These are phyloP conservation scores for Shinisaurus crocodilurus DNA, from an alignment of 2,113 vertebrate genomes.

Conservation along the genomic window DNA sequence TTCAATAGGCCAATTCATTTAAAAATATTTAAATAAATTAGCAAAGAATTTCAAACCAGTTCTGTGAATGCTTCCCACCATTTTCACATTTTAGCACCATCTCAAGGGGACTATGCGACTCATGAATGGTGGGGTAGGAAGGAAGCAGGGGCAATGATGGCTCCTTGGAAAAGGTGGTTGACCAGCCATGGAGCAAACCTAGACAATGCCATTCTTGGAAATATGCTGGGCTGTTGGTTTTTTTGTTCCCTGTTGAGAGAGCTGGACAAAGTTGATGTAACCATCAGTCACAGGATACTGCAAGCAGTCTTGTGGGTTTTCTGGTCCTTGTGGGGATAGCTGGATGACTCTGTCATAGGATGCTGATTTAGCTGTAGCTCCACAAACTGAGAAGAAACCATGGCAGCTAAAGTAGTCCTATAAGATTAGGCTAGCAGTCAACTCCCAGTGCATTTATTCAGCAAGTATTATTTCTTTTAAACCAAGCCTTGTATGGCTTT, in stretches of 20 bases:
- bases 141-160: background rate
- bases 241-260: background rate
- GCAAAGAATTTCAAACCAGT: too few species aligned
- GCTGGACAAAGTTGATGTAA: background rate
- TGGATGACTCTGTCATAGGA: background rate
- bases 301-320: background rate
- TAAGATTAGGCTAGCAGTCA: background rate
- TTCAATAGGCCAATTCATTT: background rate
- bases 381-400: background rate
- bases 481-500: background rate
- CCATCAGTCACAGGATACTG: background rate
- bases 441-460: background rate
- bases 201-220: background rate
- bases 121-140: background rate
- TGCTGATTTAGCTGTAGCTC: too few species aligned
- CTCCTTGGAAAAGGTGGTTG: background rate
- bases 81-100: too few species aligned
- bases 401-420: background rate
- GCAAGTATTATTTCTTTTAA: background rate
- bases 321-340: background rate
- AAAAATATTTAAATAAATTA: too few species aligned
- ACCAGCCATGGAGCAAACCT: too few species aligned
- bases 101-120: background rate
- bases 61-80: too few species aligned
- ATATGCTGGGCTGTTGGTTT: background rate